Evolutionary conservation across 2,113 vertebrate genomes (phyloP).

Genomic region (Phasianus colchicus): DNA sequence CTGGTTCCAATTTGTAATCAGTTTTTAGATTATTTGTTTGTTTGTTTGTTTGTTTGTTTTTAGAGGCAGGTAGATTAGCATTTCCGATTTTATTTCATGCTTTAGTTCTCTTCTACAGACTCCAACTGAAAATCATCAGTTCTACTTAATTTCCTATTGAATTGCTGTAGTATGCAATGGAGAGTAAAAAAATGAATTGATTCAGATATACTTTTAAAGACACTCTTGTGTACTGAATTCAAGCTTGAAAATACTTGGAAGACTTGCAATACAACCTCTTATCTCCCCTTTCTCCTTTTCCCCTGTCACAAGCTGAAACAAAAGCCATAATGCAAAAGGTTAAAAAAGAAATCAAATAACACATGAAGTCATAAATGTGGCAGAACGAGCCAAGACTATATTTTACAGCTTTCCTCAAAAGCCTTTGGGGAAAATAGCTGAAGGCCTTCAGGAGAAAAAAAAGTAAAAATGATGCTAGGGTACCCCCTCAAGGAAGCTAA

Average conservation of each 20-base stretch:
- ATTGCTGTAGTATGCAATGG: background rate
- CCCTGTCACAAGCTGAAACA: conserved; percentile 16
- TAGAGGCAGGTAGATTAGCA: background rate
- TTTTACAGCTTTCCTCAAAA: background rate
- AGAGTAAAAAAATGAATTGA: background rate
- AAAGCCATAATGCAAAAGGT: background rate
- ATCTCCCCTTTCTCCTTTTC: background rate
- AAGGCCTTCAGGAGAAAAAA: background rate
- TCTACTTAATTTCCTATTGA: background rate
- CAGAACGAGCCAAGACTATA: background rate
- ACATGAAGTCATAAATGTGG: conserved; percentile 23
- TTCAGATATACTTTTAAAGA: background rate
- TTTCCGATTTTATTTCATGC: background rate
- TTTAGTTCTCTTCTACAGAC: background rate
- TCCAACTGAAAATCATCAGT: background rate
- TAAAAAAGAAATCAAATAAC: conserved; percentile 26
- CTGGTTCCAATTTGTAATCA: background rate
- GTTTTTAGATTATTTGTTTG: background rate
- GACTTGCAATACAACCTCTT: background rate
- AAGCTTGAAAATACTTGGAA: background rate
- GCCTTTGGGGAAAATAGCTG: background rate
- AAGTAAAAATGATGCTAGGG: background rate
- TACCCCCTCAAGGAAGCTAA: background rate
- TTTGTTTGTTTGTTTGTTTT: background rate
- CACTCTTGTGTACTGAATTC: background rate